Conservation (phyloP, 2,888 invertebrate species). For the Brachypterus glaber region DNA sequence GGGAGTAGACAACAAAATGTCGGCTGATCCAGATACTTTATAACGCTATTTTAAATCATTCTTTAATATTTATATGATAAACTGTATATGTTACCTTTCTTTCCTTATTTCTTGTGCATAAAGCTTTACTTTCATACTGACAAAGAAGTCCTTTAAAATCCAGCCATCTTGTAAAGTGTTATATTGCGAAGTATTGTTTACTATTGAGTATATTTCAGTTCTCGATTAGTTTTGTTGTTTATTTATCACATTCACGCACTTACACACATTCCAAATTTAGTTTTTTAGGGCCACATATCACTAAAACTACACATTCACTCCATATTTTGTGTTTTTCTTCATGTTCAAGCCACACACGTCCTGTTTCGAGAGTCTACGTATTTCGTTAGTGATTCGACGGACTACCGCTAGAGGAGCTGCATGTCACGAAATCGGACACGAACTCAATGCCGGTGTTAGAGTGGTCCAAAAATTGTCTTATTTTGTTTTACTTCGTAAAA, state of each 20-base stretch:
- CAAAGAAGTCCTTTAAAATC: conserved; percentile 61
- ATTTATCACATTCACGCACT: conserved; percentile 25
- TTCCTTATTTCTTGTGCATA: conserved; percentile 52
- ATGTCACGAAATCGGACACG: too few species aligned
- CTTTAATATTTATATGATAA: conserved; percentile 9
- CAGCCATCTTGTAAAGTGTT: conserved; percentile 55
- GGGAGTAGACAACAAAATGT: conserved; percentile 31
- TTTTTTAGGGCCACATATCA: conserved; percentile 23
- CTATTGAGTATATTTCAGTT: too few species aligned
- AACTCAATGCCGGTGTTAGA: too few species aligned
- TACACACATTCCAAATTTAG: conserved; percentile 26
- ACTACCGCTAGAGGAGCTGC: conserved; percentile 22
- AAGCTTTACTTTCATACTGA: conserved; percentile 61
- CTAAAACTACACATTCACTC: conserved; percentile 30
- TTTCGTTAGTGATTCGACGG: conserved; percentile 19
- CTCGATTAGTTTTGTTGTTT: conserved; percentile 15
- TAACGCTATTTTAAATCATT: conserved; percentile 1
- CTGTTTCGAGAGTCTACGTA: conserved; percentile 36
- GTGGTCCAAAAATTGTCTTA: too few species aligned
- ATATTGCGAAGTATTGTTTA: conserved; percentile 29
- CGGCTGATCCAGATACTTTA: conserved; percentile 21
- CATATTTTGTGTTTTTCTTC: conserved; percentile 36
- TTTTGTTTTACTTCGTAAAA: too few species aligned
- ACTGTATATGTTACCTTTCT: conserved; percentile 46
- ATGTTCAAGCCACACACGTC: conserved; percentile 36